These are phyloP conservation scores for Antennarius maculatus DNA, from an alignment of 2,797 vertebrate species.

Conservation along the genomic window DNA sequence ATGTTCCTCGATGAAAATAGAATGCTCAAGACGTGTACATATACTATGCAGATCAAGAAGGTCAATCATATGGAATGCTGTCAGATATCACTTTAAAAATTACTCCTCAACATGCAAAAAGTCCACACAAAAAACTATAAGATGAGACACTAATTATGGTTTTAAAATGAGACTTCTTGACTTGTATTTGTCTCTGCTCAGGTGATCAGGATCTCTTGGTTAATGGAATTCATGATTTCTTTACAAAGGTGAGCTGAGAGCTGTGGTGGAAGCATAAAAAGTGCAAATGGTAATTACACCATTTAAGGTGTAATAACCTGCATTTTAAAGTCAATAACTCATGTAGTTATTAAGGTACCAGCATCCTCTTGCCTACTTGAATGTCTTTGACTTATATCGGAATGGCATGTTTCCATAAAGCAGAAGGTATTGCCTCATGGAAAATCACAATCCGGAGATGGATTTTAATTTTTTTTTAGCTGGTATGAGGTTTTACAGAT, in stretches of 20 bases:
- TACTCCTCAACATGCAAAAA: not conserved
- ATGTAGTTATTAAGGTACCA: not conserved
- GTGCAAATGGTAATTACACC: not conserved
- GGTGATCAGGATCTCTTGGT: slow-evolving; percentile 83
- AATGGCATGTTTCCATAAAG: too few species aligned
- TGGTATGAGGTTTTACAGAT: too few species aligned
- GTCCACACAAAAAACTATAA: not conserved
- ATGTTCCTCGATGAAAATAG: not conserved
- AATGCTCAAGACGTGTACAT: not conserved
- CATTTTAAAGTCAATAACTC: too few species aligned
- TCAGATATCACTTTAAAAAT: not conserved
- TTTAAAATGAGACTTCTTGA: not conserved
- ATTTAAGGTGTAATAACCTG: too few species aligned
- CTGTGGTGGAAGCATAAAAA: not conserved
- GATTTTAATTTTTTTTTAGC: too few species aligned
- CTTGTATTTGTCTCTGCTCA: slow-evolving; percentile 58
- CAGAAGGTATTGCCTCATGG: too few species aligned
- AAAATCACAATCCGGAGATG: too few species aligned
- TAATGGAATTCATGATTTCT: slow-evolving; percentile 83
- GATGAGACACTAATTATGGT: not conserved
- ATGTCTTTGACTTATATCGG: too few species aligned
- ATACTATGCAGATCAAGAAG: not conserved
- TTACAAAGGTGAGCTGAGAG: slow-evolving; percentile 63
- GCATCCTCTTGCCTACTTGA: too few species aligned
- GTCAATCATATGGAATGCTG: not conserved